Conservation (phyloP, 1,140 invertebrate genomes). For the Neodiprion lecontei region DNA sequence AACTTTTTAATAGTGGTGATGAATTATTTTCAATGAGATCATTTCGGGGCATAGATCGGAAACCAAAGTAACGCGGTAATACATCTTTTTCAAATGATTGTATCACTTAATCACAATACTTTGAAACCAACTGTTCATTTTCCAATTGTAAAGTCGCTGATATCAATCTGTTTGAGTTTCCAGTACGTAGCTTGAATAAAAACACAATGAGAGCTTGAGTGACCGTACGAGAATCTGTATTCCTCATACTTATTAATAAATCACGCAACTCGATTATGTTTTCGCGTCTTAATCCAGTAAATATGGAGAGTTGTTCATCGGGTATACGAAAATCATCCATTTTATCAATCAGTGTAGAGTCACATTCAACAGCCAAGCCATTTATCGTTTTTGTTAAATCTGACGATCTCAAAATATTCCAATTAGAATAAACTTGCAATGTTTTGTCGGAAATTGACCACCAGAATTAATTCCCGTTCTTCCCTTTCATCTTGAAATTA, state of each 20-base stretch:
- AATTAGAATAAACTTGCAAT: conserved; percentile 17
- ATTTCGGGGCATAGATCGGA: background rate
- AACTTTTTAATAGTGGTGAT: background rate
- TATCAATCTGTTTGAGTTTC: conserved; percentile 25
- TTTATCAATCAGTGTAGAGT: conserved; percentile 25
- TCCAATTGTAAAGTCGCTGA: conserved; percentile 18
- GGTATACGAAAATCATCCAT: conserved; percentile 26
- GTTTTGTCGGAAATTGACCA: background rate
- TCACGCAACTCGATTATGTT: conserved; percentile 27
- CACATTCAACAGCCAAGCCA: conserved; percentile 19
- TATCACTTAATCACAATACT: conserved; percentile 10
- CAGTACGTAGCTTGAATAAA: conserved; percentile 26
- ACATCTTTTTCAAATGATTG: conserved; percentile 23
- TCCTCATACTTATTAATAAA: conserved; percentile 27
- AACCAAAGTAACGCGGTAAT: background rate
- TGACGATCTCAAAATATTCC: background rate
- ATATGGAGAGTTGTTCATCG: conserved; percentile 27
- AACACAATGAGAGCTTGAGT: conserved; percentile 27
- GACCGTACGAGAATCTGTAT: conserved; percentile 20
- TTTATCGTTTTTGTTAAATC: conserved; percentile 22
- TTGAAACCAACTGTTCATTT: conserved; percentile 22
- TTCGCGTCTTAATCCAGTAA: conserved; percentile 30
- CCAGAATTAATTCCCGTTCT: too few relatives aligned
- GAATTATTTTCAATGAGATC: background rate
- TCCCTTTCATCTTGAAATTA: too few relatives aligned